Percentiles rank a stretch among this genome's conserved stretches.
Conservation (phyloP, 2,797 vertebrate genomes). For the Hydrophis major region DNA sequence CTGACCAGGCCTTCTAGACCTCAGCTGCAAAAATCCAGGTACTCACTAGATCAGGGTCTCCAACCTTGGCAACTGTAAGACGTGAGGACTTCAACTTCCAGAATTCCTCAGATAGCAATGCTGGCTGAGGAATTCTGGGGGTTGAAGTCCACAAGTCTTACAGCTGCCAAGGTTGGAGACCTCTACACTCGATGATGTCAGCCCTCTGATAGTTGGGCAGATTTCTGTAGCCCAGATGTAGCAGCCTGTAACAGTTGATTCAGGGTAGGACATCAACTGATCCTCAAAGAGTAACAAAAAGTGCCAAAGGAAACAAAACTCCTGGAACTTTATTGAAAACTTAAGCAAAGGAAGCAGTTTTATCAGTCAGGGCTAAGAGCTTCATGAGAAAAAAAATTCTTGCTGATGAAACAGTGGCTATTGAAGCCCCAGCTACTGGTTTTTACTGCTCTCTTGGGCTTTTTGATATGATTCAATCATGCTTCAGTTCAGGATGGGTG, state of each 20-base stretch:
- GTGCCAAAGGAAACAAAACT: background rate
- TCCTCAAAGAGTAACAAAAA: background rate
- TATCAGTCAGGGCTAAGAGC: background rate
- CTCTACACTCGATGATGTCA: background rate
- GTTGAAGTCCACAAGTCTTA: too few relatives aligned
- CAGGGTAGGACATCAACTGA: background rate
- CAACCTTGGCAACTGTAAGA: too few relatives aligned
- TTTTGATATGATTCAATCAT: background rate
- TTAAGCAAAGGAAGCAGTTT: background rate
- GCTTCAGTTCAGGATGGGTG: background rate
- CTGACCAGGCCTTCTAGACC: background rate
- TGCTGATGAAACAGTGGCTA: background rate
- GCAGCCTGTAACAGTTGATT: background rate
- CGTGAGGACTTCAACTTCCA: too few relatives aligned
- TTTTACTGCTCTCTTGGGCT: background rate
- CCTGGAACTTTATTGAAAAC: background rate
- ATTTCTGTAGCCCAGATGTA: background rate
- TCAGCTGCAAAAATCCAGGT: background rate
- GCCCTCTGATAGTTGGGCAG: background rate
- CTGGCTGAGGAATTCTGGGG: too few relatives aligned
- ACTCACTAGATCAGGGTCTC: background rate
- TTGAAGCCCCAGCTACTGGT: background rate
- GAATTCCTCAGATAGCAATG: too few relatives aligned
- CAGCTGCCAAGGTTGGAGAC: too few relatives aligned
- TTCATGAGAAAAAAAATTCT: background rate